Base-by-base conservation (phyloP, 2,888 invertebrate genomes). In the Quadroppia sp. region DNA sequence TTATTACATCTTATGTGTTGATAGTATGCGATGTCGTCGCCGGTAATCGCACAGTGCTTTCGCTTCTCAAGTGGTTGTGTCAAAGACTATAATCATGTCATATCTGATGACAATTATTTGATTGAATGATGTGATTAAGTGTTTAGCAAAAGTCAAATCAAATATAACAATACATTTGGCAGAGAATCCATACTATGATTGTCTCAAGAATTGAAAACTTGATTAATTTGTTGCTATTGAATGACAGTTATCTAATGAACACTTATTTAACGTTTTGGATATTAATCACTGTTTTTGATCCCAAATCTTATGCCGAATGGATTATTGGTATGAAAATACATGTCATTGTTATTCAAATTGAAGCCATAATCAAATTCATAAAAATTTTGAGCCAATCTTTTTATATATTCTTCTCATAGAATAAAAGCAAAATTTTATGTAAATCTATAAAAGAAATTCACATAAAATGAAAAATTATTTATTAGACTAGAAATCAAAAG, bases 61-160 rank as follows among this genome's bases (percentile, higher is more conserved):
- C 36, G 9, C 36, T 20, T n/a, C 20, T 50, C 50, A 50, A 50
- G 50, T 50, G 50, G 50, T 50, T 50, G 50, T 50, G 20, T 50
- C 36, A 36, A 4, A 36, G 36, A 36, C 36, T 36, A 7, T 36
- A 36, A 7, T 36, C 9, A 36, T 36, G n/a, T n/a, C n/a, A 36
- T 36, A 9, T 36, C 9, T 36, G 36, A 36, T 36, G 36, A 36
- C 36, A 36, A 50, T 20, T 20, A 50, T 20, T 9, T 50, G 50
- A 50, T 50, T 50, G 50, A n/a, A 50, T n/a, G 50, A 50, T 50
- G 50, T 50, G 50, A 50, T 50, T 50, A 50, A 50, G 50, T 50
- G 50, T n/a, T 50, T 50, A 20, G 9, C 6, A 1, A 20, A 20
- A 20, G 20, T 20, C 20, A 2, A 20, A 2, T 17, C 7, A 17